Conservation (phyloP, 2,113 vertebrate genomes). For the human region GRCh38 chr3:24395501-24396000, state of each 20-base stretch:
- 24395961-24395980: background rate
- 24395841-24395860: background rate
- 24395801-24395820: background rate
- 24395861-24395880: background rate
- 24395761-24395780: background rate
- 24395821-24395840: background rate
- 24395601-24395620: background rate
- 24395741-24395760: background rate
- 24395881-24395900: background rate
- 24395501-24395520: background rate
- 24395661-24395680: background rate
- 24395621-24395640: background rate
- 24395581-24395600: background rate
- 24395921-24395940: background rate
- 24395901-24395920: background rate
- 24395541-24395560: background rate
- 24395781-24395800: background rate
- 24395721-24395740: background rate
- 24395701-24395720: background rate
- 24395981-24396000: background rate
- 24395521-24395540: background rate
- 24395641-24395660: background rate
- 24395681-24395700: background rate
- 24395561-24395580: background rate
- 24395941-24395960: background rate